These are phyloP conservation scores for Tenthredo amoena DNA, from an alignment of 2,888 invertebrate species.

Conservation along the genomic window DNA sequence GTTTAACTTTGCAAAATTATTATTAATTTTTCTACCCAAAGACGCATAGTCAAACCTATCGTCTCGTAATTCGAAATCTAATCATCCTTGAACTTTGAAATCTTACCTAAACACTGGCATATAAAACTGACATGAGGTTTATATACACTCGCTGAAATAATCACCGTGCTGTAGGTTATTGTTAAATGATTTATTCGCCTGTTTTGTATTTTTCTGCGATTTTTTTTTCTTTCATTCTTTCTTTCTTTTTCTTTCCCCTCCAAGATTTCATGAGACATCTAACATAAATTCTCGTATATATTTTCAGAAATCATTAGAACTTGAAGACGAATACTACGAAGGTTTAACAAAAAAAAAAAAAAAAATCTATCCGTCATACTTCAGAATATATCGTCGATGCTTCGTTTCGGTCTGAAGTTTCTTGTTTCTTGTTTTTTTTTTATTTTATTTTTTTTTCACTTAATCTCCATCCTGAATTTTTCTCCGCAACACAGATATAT, in stretches of 20 bases:
- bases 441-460: not conserved
- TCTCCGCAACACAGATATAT: too few relatives aligned
- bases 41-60: not conserved
- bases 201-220: not conserved
- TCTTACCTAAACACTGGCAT: not conserved
- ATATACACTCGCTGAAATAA: not conserved
- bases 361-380: not conserved
- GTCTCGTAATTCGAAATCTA: not conserved
- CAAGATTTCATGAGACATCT: not conserved
- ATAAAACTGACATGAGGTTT: not conserved
- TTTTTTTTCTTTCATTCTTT: too few relatives aligned
- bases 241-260: not conserved
- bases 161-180: not conserved
- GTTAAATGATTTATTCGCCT: not conserved
- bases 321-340: not conserved
- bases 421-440: not conserved
- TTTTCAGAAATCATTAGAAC: not conserved
- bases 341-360: not conserved
- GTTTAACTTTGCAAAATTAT: not conserved
- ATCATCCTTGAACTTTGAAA: slow-evolving; percentile 37
- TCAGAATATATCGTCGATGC: not conserved
- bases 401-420: not conserved
- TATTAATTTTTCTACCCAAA: not conserved
- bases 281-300: not conserved
- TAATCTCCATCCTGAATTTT: not conserved